Base-by-base conservation (phyloP, 2,113 vertebrate genomes). In the Aleadryas rufinucha region DNA sequence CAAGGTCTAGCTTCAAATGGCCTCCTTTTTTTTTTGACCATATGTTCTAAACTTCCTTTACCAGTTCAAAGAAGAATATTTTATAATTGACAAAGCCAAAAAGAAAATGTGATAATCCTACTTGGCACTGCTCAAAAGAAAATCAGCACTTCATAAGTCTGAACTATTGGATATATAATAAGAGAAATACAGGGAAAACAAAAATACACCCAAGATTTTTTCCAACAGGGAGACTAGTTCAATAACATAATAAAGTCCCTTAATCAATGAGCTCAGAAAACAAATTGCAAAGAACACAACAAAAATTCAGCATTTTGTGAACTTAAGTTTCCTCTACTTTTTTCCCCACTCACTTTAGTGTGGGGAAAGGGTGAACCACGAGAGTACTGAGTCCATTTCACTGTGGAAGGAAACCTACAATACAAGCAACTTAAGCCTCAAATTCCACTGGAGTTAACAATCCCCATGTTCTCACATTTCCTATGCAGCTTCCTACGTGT, bases 401-500 rank as follows among this genome's bases (percentile, higher is more conserved):
- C 11, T 0, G 0, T 5, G 3, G 6, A 6, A 66, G 22, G 7
- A 94, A 87, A 74, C 4, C 7, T 10, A n/a, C 4, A 17, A 42
- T 6, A 27, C 2, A 60, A 64, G 2, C 4, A 57, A 24, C 0
- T 22, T 15, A 13, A 87, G 9, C 42, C 47, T 61, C 41, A 57
- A 6, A 28, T 41, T 65, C 47, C 17, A 4, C 42, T 4, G 20
- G 13, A 13, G 8, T 47, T 50, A 37, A n/a, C 4, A 54, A 50
- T 26, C 13, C 8, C 31, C 31, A 4, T 0, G 0, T 49, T n/a
- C 59, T 74, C n/a, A 45, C 1, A 1, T 41, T 71, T 63, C 52
- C 28, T n/a, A 16, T 14, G 13, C 2, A 49, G 17, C 16, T 65
- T 56, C n/a, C 31, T 44, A 31, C 1, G 1, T 9, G 10, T 24